Base-by-base conservation (phyloP, 2,797 vertebrate genomes). In the Carapus acus region DNA sequence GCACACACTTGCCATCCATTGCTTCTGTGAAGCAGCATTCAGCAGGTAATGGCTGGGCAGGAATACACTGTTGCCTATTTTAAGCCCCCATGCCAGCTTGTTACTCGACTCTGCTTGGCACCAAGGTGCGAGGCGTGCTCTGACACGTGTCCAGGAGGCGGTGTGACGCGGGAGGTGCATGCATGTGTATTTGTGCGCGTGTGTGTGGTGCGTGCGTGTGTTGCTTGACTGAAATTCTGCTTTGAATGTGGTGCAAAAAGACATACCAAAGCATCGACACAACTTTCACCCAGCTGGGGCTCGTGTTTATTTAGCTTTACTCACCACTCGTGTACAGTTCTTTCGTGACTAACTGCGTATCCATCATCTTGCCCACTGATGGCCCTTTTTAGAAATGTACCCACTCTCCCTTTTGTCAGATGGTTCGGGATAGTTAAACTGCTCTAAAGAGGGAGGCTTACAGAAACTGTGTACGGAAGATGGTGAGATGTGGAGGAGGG, bases 81-180 rank as follows among this genome's bases (percentile, higher is more conserved):
- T 72, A 69, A 73, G 73, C 63, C 60, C 12, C 37, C 50, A 33
- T 63, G 60, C 57, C 67, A 60, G 58, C 69, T 69, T 71, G 67
- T 66, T 74, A 65, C 61, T 65, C 47, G 14, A 49, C 40, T 54
- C 52, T 66, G 67, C 65, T 72, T 64, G 51, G 67, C 15, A 11
- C 49, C 31, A 19, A 37, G 62, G 69, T 79, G 77, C 74, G 78
- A 78, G 79, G 75, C 75, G 77, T 70, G 71, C 69, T 51, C 52
- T 66, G 72, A 74, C 75, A 77, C 77, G 69, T 80, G 79, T 77
- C 74, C 37, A 54, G 66, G 53, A 59, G 75, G 75, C 45, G 51
- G 69, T 60, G 65, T 73, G 74, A 70, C 58, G 62, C 22, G 46
- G 59, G 54, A 54, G 16, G 49, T 56, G 70, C 14, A 21, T 42